Evolutionary conservation across 2,888 invertebrate genomes (phyloP), one percentile per base, ranked within the genome.

Genomic region (Agrypnus murinus): DNA sequence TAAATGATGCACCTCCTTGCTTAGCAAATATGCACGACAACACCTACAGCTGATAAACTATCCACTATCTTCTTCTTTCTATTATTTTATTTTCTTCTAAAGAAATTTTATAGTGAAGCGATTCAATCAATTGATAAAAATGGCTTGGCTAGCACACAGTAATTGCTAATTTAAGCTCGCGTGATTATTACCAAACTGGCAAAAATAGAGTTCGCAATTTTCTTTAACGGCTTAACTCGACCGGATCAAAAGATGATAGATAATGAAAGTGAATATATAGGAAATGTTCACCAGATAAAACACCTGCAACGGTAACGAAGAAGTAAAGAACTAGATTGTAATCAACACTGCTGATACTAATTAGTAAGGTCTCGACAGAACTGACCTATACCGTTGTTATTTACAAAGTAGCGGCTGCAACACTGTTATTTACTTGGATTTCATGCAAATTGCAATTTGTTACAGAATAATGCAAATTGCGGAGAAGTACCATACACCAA

Each of bases 361-460:
- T 53, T 53, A 53, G 53, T 19, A 53, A 53, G 53, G 53, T 53
- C 53, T 34, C 53, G 32, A 34, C 34, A 53, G 25, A 25, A 25
- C 53, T 53, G 53, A 53, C 53, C 53, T 53, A 53, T 53, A 53
- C 32, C 53, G 53, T 53, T 53, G 31, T 53, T 25, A 12, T 31
- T 53, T 53, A 34, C 53, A 32, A 32, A 34, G 2, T 10, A 46
- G 46, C 14, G 8, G 3, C 7, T 25, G n/a, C 10, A 46, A 19
- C n/a, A 25, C 46, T 19, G 17, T 46, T 25, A 15, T 25, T 25
- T 25, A 5, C 43, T 15, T 10, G 17, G 10, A 46, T 25, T 46
- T 19, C 46, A 15, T 15, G 6, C 15, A 45, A 8, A 14, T 9
- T 8, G 36, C 25, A 25, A 25, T 25, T 25, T 25, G 25, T 25